Base-by-base conservation (phyloP, 2,797 vertebrate genomes). In the Dipus sagitta region DNA sequence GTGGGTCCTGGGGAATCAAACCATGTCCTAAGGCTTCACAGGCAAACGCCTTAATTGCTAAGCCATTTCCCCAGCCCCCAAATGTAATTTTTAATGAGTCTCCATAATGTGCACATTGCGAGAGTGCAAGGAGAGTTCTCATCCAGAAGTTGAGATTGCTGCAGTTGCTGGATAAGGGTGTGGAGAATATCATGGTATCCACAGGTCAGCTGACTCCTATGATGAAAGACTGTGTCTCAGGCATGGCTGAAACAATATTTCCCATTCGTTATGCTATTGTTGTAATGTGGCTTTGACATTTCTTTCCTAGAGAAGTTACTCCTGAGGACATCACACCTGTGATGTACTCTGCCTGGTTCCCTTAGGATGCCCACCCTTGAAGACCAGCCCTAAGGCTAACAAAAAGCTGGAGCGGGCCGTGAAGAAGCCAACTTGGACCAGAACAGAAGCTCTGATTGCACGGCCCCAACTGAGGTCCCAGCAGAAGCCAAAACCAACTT, bases 81-180 rank as follows among this genome's bases (percentile, higher is more conserved):
- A 47, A 47, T 9, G 47, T 58, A 58, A 14, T 58, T 58, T 58
- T 58, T 58, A 58, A 58, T 76, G 14, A 58, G 14, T 64, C 60
- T 74, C n/a, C n/a, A 94, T 79, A 58, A 86, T 86, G 62, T 92
- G 7, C 74, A 96, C 77, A 75, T 93, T 65, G 2, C 85, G 90
- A 80, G 86, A 80, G 30, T 24, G 70, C 18, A 86, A 82, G 38
- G 38, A 72, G 74, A 20, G 14, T 75, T 94, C 65, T 86, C 64
- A 94, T 42, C 82, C 7, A 64, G 77, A 47, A 72, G 30, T 54
- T 86, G 84, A 81, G 72, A 52, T 30, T 60, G 6, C 3, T 86
- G 8, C 21, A 83, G 8, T 13, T 88, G 58, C 60, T 91, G 58
- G 42, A 91, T 34, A 62, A 78, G 58, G 78, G 91, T 81, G 52